These are phyloP conservation scores for Tupaia chinensis DNA, from an alignment of 2,113 vertebrate genomes.

Conservation along the genomic window DNA sequence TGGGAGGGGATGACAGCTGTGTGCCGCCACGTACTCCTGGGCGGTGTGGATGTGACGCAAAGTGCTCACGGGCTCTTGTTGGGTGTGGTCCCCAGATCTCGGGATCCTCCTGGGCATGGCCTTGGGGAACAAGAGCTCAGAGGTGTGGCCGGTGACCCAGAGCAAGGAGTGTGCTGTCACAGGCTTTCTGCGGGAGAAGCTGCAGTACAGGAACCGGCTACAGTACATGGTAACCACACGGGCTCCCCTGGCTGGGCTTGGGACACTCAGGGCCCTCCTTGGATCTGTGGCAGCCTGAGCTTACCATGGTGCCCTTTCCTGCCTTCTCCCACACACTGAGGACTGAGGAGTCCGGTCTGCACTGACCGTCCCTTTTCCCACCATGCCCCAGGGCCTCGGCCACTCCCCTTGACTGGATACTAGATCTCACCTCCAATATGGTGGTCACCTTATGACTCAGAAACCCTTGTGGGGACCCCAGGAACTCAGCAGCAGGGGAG, in stretches of 20 bases:
- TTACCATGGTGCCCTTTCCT: not conserved
- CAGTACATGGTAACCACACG: constrained; percentile 76
- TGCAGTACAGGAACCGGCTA: constrained; percentile 78
- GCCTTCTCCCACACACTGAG: not conserved
- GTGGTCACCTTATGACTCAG: not conserved
- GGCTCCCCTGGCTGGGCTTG: not conserved
- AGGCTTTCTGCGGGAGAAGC: constrained; percentile 75
- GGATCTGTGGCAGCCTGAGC: not conserved
- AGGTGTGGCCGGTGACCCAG: constrained; percentile 69
- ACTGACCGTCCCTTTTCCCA: fast-evolving
- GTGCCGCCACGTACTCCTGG: fast-evolving
- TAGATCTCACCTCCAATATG: not conserved
- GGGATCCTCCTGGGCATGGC: constrained; percentile 68
- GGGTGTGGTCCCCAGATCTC: constrained; percentile 67
- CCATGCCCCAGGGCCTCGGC: not conserved
- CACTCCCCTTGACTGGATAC: not conserved
- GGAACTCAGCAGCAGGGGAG: not conserved
- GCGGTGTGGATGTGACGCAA: fast-evolving
- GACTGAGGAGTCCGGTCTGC: not conserved
- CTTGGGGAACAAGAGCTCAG: constrained; percentile 59
- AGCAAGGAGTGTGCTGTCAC: constrained; percentile 65
- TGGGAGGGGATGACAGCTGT: fast-evolving
- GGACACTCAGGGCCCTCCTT: not conserved
- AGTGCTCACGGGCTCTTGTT: not conserved
- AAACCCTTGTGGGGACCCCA: not conserved